phyloP scores from a whole-genome alignment of 2,113 vertebrate genomes.

The Lampris incognitus region DNA sequence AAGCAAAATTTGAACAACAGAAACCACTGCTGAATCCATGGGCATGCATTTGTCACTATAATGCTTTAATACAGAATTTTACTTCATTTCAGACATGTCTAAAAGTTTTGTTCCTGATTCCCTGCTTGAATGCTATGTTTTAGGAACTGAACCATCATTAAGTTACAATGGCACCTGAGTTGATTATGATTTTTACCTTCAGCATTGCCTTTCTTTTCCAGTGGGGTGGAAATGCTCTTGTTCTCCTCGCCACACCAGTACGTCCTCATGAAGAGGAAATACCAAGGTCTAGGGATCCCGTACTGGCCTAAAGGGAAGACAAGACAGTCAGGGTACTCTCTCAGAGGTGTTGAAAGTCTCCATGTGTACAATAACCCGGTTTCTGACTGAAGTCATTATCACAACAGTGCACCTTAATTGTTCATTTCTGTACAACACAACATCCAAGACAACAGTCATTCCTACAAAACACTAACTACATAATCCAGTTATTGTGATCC shows the following conservation, averaged over 20 bases:
- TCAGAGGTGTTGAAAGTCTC: conserved; percentile 23
- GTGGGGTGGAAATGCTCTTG: conserved; percentile 70
- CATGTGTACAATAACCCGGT: too few species aligned
- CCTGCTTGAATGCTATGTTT: neutral
- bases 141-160: neutral
- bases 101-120: too few species aligned
- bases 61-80: too few species aligned
- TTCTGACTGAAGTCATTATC: too few species aligned
- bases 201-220: conserved; percentile 83
- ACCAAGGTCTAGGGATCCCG: conserved; percentile 96
- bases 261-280: conserved; percentile 93
- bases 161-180: neutral
- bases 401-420: neutral
- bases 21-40: too few species aligned
- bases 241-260: conserved; percentile 94
- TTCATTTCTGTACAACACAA: neutral
- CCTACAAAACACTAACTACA: neutral
- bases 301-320: conserved; percentile 86
- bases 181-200: conserved; percentile 83
- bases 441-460: neutral
- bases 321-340: too few species aligned
- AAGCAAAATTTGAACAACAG: too few species aligned
- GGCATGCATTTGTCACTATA: too few species aligned
- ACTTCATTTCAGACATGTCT: too few species aligned
- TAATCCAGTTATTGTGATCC: neutral